phyloP scores from a whole-genome alignment of 2,888 invertebrate genomes.

The Dolichomitus sp. region DNA sequence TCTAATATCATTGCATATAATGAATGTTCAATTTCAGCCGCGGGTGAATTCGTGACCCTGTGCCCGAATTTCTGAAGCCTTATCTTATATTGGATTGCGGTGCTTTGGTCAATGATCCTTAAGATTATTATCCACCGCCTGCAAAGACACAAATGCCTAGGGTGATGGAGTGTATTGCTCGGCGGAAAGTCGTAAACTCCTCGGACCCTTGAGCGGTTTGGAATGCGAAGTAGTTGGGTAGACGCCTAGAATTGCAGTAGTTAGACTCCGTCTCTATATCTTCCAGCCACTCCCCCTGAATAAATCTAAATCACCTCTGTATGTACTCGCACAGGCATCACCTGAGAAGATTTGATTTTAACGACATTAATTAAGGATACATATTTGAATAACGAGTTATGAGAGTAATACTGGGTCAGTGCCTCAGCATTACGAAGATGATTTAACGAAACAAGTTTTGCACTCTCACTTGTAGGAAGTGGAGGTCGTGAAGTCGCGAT shows the following conservation, averaged over 20 bases:
- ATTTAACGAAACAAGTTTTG: conserved; percentile 41
- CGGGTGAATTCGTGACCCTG: not conserved
- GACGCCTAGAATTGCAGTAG: conserved; percentile 18
- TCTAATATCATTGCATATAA: conserved; percentile 80
- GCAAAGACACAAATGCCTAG: conserved; percentile 10
- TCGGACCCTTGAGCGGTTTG: conserved; percentile 18
- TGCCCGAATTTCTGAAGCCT: not conserved
- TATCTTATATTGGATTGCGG: conserved; percentile 14
- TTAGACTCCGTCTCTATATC: conserved; percentile 14
- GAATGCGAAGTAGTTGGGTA: conserved; percentile 21
- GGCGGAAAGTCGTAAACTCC: conserved; percentile 37
- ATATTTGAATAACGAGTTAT: conserved; percentile 21
- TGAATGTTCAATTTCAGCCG: conserved; percentile 67
- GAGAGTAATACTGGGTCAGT: conserved; percentile 11
- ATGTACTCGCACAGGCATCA: not conserved
- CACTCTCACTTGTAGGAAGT: conserved; percentile 11
- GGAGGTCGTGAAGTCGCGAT: conserved; percentile 12
- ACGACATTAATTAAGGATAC: not conserved
- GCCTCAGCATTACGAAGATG: not conserved
- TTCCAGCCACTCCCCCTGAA: not conserved
- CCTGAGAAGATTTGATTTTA: not conserved
- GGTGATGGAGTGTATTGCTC: not conserved
- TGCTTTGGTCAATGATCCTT: conserved; percentile 19
- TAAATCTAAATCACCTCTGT: not conserved
- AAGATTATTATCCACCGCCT: conserved; percentile 7